Percentiles rank a stretch among this genome's conserved stretches.
Conservation (phyloP, 2,797 vertebrate species). For the Dromococcyx pavoninus region DNA sequence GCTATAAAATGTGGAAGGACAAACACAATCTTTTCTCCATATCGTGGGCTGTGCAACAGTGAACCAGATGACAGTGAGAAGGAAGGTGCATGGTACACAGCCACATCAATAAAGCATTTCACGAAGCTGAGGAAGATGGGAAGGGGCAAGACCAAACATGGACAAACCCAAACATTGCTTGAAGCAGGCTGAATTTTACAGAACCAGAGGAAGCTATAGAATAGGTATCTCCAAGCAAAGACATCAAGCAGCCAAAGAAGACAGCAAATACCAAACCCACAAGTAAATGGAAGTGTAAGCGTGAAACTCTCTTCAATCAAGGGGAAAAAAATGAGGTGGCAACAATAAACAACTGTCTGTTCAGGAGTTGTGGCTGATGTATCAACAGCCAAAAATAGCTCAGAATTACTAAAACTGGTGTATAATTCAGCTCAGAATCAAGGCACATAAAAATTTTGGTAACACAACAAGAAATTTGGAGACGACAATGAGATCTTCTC, state of each 20-base stretch:
- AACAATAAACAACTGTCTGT: background rate
- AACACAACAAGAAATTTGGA: accelerated
- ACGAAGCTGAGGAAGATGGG: background rate
- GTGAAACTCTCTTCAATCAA: background rate
- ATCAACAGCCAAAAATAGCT: background rate
- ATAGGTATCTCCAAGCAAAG: background rate
- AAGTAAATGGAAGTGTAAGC: background rate
- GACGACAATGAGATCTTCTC: background rate
- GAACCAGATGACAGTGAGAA: background rate
- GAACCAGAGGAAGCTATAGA: background rate
- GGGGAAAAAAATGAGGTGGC: background rate
- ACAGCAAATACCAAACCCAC: accelerated
- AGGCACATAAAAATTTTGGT: background rate
- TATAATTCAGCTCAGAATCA: background rate
- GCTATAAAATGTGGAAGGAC: background rate
- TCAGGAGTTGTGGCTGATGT: background rate
- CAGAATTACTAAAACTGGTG: background rate
- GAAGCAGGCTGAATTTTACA: background rate
- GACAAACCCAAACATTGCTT: background rate
- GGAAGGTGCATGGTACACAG: background rate
- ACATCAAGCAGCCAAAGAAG: background rate
- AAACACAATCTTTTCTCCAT: background rate
- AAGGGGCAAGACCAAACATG: background rate
- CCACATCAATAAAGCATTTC: background rate
- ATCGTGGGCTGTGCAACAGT: background rate